Base-by-base conservation (phyloP, 2,113 vertebrate genomes). In the Rhinogobius similis region DNA sequence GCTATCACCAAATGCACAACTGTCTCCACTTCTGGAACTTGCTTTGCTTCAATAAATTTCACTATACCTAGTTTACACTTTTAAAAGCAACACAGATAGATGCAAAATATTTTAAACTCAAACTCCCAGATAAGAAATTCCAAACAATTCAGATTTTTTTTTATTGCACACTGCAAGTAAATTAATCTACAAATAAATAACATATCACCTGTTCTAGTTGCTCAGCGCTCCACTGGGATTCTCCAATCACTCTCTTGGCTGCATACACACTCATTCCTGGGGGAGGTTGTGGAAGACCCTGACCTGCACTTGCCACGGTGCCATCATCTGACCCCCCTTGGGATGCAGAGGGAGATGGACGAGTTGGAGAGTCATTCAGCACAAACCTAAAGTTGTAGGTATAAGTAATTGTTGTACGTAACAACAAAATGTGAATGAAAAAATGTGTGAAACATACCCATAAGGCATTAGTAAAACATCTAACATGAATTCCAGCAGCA, bases 381-480 rank as follows among this genome's bases (percentile, higher is more conserved):
- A 99, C 96, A 67, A 96, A 99, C 90, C 97, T 99, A 79, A 3
- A 62, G 10, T 6, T 52, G 3, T 5, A 23, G 10, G 36, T 1
- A 65, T 16, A 65, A 10, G 68, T 21, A 72, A 58, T 6, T 21
- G 32, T 53, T 43, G 41, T 6, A 67, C 50, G 36, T 36, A 14
- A 4, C 55, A 43, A 26, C 1, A 27, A 11, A 14, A 64, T 53
- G 55, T 56, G 5, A 66, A 27, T 32, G 5, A 32, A 55, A 6
- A 13, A 11, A 5, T 4, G 3, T 63, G 39, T 32, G 32, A 70
- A 75, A 74, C 94, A 88, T 88, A 99, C 98, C 98, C 98, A 53
- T 99, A 99, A 92, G 98, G 98, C 98, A 99, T 99, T 80, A 99
- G 93, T 75, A 99, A 94, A 81, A 99, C 96, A 83, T 99, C 98